phyloP scores from a whole-genome alignment of 2,113 vertebrate genomes.

The Thymallus thymallus region DNA sequence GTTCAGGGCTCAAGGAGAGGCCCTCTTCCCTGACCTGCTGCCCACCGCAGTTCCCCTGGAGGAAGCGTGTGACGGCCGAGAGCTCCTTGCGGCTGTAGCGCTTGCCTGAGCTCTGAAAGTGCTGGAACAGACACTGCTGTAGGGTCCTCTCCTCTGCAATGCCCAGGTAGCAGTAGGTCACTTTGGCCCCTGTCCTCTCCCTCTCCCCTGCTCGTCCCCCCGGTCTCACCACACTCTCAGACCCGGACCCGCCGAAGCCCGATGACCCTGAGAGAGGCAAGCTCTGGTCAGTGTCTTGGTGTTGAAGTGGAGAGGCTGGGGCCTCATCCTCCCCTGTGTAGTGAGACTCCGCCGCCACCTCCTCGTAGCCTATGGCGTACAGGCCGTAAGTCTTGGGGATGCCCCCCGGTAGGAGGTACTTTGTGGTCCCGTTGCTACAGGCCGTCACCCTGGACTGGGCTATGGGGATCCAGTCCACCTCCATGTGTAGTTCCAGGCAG shows the following conservation, averaged over 20 bases:
- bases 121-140: slow-evolving; percentile 91
- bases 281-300: slow-evolving; percentile 41
- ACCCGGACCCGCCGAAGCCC: background rate
- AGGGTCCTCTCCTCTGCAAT: slow-evolving; percentile 93
- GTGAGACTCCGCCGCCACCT: slow-evolving; percentile 51
- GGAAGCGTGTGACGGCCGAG: slow-evolving; percentile 86
- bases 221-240: slow-evolving; percentile 32
- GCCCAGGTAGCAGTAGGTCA: slow-evolving; percentile 95
- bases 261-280: slow-evolving; percentile 70
- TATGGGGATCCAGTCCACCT: slow-evolving; percentile 94
- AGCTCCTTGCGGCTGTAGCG: slow-evolving; percentile 82
- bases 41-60: slow-evolving; percentile 87
- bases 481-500: slow-evolving; percentile 95
- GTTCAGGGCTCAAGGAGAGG: slow-evolving; percentile 52
- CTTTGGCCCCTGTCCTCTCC: slow-evolving; percentile 67
- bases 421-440: slow-evolving; percentile 78
- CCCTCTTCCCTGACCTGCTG: slow-evolving; percentile 72
- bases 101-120: slow-evolving; percentile 91
- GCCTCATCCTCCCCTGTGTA: slow-evolving; percentile 70
- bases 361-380: slow-evolving; percentile 90
- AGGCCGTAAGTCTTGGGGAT: slow-evolving; percentile 92
- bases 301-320: slow-evolving; percentile 56
- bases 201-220: slow-evolving; percentile 32
- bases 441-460: slow-evolving; percentile 82
- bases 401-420: slow-evolving; percentile 91